Evolutionary conservation across 2,113 vertebrate species (phyloP).

Genomic region (Plecotus auritus): DNA sequence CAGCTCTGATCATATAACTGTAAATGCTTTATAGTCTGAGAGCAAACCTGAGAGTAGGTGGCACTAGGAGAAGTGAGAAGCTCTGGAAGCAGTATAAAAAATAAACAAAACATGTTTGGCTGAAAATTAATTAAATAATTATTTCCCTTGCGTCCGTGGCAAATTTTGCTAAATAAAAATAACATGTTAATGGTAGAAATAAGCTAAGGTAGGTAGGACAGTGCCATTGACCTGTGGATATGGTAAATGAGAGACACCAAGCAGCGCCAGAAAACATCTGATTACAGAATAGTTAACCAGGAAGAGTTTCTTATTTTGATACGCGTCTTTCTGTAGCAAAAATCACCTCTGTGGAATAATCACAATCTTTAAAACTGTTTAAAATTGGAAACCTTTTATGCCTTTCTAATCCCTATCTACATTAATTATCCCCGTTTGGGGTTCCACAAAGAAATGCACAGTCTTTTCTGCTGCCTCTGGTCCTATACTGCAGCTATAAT

Average conservation of each 20-base stretch:
- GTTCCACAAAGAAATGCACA: not conserved
- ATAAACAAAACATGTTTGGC: constrained; percentile 43
- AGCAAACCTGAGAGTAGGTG: not conserved
- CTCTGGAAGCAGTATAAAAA: not conserved
- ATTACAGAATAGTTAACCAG: not conserved
- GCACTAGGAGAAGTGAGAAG: constrained; percentile 25
- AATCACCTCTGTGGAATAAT: not conserved
- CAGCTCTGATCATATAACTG: not conserved
- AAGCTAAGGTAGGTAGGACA: not conserved
- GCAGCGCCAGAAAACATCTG: not conserved
- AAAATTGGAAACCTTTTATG: not conserved
- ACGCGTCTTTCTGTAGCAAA: not conserved
- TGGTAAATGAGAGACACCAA: not conserved
- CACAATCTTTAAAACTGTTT: not conserved
- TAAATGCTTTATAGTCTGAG: constrained; percentile 8
- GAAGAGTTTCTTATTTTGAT: not conserved
- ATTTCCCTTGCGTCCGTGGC: not conserved
- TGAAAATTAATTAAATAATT: constrained; percentile 68
- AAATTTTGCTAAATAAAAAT: constrained; percentile 35
- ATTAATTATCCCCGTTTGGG: not conserved
- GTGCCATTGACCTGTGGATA: not conserved
- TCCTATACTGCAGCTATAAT: not conserved
- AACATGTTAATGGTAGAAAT: not conserved
- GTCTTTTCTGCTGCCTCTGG: not conserved
- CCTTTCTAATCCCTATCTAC: not conserved